Base-by-base conservation (phyloP, 2,113 vertebrate species). In the Thunnus thynnus region DNA sequence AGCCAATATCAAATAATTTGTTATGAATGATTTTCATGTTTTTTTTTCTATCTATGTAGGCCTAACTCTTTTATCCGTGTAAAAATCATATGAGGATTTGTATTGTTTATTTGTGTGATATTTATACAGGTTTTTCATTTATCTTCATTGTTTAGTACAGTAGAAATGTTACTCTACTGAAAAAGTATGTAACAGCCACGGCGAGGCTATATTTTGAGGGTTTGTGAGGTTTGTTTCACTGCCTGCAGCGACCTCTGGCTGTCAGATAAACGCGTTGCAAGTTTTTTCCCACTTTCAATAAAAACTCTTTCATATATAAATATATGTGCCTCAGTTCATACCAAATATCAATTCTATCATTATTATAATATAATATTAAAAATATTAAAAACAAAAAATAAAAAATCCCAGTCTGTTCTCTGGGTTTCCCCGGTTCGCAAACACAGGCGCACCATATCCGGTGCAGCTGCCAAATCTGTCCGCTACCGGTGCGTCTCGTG, bases 401-500 rank as follows among this genome's bases (percentile, higher is more conserved):
- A 63, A 32, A 7, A 62, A 65, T 13, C 22, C 10, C 1, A 3
- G 9, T 0, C 27, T 5, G 18, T 1, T 32, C 2, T 2, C 3
- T 9, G 13, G 13, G 13, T 6, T 74, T 2, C 12, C 25, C 72
- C 13, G 83, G 72, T 7, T 4, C 3, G 0, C 30, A 32, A 60
- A 83, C 36, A 58, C 18, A 18, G 54, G 10, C 22, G 71, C 36
- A 82, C 55, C 57, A 88, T 2, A 27, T 86, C 85, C 87, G 82
- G 91, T 93, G 83, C 90, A 69, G 1, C 83, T 32, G 10, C 0
- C 1, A 88, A 89, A 85, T 12, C 5, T 6, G 32, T 88, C 89
- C 93, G 68, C 48, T 55, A 3, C 1, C 16, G 5, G 14, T 18
- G 3, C 41, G 22, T 60, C n/a, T 60, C 84, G 22, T 44, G 68